Conservation (phyloP, 2,888 invertebrate species). For the Syrphus vitripennis region DNA sequence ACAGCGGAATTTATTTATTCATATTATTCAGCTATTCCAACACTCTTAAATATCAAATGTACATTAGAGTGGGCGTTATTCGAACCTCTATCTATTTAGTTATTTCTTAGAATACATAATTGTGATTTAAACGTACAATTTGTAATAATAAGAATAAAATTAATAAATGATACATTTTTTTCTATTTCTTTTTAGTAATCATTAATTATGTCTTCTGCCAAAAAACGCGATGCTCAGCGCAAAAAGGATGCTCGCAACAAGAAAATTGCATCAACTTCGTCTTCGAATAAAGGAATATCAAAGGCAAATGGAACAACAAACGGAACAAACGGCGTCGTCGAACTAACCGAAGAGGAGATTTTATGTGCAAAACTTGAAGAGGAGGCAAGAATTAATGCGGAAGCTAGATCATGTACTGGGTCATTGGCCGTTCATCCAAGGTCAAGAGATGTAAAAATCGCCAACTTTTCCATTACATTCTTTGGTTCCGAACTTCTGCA, state of each 20-base stretch:
- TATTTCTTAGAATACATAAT: too few species aligned
- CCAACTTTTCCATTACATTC: conserved; percentile 98
- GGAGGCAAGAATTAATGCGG: conserved; percentile 95
- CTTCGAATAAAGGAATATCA: conserved; percentile 79
- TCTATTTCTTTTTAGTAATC: conserved; percentile 32
- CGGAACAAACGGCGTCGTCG: conserved; percentile 85
- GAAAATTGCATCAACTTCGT: conserved; percentile 81
- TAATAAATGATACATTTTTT: too few species aligned
- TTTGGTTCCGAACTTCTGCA: conserved; percentile 97
- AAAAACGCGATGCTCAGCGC: conserved; percentile 98
- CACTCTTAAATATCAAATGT: too few species aligned
- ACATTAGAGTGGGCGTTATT: too few species aligned
- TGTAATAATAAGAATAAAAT: too few species aligned
- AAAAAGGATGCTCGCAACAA: conserved; percentile 94
- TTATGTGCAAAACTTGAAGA: conserved; percentile 93
- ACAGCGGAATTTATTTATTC: too few species aligned
- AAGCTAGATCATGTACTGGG: conserved; percentile 96
- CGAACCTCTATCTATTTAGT: too few species aligned
- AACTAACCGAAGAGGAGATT: conserved; percentile 84
- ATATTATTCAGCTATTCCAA: too few species aligned
- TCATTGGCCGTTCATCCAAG: conserved; percentile 97
- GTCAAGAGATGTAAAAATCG: conserved; percentile 97
- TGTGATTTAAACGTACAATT: too few species aligned
- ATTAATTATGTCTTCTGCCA: conserved; percentile 95
- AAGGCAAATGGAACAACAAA: conserved; percentile 85